A percentile compares a stretch with the other conserved stretches of the same genome.
Conservation (phyloP, 2,888 invertebrate species). For the Atethmia centrago region DNA sequence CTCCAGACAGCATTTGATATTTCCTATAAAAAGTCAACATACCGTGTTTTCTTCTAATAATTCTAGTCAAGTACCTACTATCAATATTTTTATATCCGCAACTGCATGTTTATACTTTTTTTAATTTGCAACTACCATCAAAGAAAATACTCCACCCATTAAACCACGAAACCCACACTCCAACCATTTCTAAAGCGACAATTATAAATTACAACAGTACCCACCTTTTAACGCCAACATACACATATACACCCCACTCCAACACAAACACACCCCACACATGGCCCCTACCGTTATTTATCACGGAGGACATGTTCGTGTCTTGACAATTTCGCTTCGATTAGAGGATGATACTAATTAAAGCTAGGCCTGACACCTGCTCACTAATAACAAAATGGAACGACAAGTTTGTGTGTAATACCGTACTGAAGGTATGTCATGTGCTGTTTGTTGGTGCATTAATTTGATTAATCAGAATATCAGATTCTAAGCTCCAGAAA, state of each 20-base stretch:
- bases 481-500: not conserved
- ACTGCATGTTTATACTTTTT: not conserved
- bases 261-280: slow-evolving; percentile 20
- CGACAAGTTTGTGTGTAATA: slow-evolving; percentile 31
- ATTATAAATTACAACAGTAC: slow-evolving; percentile 33
- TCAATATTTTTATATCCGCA: not conserved
- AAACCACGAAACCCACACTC: not conserved
- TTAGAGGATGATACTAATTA: slow-evolving; percentile 72
- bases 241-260: not conserved
- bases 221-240: slow-evolving; percentile 6
- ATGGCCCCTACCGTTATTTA: slow-evolving; percentile 65
- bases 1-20: not conserved
- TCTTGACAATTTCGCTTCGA: slow-evolving; percentile 67
- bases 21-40: not conserved
- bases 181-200: slow-evolving; percentile 11
- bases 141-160: not conserved
- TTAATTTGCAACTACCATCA: not conserved
- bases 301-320: slow-evolving; percentile 56
- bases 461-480: slow-evolving; percentile 11
- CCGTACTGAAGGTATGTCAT: not conserved
- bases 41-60: not conserved
- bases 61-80: not conserved
- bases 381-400: slow-evolving; percentile 52
- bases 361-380: slow-evolving; percentile 69
- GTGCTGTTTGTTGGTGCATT: slow-evolving; percentile 9